Conservation (phyloP, 2,797 vertebrate species). For the Potorous gilbertii region DNA sequence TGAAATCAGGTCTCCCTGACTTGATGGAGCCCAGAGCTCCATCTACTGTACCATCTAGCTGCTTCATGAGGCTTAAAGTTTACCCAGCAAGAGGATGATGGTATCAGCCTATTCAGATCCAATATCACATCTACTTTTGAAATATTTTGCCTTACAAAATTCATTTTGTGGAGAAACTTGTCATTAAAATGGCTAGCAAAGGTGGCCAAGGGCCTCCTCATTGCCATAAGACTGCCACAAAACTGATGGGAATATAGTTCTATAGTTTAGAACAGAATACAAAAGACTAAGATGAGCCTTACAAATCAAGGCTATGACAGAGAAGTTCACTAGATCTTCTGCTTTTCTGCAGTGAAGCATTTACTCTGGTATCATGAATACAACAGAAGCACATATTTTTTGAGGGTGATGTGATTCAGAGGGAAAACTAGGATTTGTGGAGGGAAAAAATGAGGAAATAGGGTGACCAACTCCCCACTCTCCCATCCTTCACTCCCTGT, state of each 20-base stretch:
- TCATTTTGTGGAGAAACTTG: conserved; percentile 30
- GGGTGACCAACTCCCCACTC: background rate
- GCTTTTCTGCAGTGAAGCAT: background rate
- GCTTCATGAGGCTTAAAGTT: too few species aligned
- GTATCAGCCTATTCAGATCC: background rate
- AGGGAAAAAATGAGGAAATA: background rate
- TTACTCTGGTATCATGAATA: background rate
- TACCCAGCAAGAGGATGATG: background rate
- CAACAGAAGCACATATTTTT: background rate
- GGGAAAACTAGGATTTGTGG: background rate
- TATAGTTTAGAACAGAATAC: background rate
- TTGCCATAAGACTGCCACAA: background rate
- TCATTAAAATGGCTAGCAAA: background rate
- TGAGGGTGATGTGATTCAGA: background rate
- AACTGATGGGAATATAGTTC: background rate
- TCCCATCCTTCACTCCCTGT: background rate
- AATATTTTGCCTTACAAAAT: conserved; percentile 17
- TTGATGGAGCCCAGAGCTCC: background rate
- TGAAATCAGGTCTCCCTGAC: background rate
- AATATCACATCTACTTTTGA: background rate
- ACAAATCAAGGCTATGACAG: background rate
- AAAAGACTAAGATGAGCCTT: background rate
- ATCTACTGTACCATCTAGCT: too few species aligned
- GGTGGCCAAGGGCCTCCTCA: background rate
- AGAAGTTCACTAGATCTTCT: background rate